Base-by-base conservation (phyloP, 2,888 invertebrate genomes). In the Hydriomena furcata region DNA sequence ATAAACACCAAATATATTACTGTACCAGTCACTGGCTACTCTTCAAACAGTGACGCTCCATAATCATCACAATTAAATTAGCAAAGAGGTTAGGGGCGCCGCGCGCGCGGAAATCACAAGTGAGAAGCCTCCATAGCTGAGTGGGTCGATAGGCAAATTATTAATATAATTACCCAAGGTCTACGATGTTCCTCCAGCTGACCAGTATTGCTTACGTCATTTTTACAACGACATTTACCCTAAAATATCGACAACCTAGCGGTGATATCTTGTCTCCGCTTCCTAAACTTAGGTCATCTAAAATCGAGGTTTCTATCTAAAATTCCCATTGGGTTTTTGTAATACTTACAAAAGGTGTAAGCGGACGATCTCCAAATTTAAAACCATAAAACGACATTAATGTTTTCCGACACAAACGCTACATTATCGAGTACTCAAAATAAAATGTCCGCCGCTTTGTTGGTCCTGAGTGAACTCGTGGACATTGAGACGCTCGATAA, bases 361-460 rank as follows among this genome's bases (percentile, higher is more conserved):
- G 86, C 87, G 85, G 82, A 87, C 83, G 80, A 85, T 86, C 83
- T 84, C 77, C 80, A 73, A 85, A 84, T 80, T 77, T 81, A 82
- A 80, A 84, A 89, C 86, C 82, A 89, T 86, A 85, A 87, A 90
- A 88, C 82, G 85, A 87, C 89, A 89, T 90, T 80, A 89, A 87
- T 87, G 80, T 89, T 87, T 86, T 84, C 53, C 86, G 76, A 87
- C 81, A 83, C 89, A 86, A 88, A 86, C 82, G 88, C 91, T 91
- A 91, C 91, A 91, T 91, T 90, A 90, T 91, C 87, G 84, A 89
- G 83, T 85, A 86, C 85, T 89, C 88, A 88, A 91, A 91, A 91
- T 91, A 91, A 91, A 91, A 91, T 91, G 91, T 91, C 91, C 90
- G 91, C 91, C 91, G 91, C 91, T 89, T 89, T 88, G 90, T 90